Percentiles rank a stretch among this genome's conserved stretches.
Evolutionary conservation across 2,888 invertebrate species (phyloP).

Genomic region (Aphodius sticticus): DNA sequence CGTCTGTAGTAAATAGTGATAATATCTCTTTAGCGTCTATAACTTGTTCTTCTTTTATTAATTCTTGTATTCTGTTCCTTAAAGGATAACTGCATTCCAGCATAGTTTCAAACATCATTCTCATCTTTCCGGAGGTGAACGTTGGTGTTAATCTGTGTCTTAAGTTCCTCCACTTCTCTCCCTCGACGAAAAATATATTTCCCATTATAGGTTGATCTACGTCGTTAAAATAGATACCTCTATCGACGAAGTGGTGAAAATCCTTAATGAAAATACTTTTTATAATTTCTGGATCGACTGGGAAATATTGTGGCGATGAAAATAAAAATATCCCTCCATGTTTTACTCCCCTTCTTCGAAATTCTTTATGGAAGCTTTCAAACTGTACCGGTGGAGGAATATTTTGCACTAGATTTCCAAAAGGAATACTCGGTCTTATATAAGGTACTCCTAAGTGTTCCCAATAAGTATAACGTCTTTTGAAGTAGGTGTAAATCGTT

Average conservation of each 20-base stretch:
- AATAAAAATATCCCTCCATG: constrained; percentile 37
- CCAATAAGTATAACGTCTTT: constrained; percentile 30
- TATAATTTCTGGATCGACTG: constrained; percentile 55
- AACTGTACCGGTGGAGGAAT: constrained; percentile 27
- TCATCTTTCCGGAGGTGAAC: constrained; percentile 63
- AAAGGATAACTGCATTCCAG: constrained; percentile 52
- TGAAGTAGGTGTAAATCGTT: constrained; percentile 27
- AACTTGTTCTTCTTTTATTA: constrained; percentile 20
- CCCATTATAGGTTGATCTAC: constrained; percentile 56
- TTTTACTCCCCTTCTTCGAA: constrained; percentile 29
- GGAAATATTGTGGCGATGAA: constrained; percentile 31
- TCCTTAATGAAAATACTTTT: constrained; percentile 59
- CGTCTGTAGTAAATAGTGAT: constrained; percentile 56
- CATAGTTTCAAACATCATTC: constrained; percentile 60
- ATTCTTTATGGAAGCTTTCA: constrained; percentile 30
- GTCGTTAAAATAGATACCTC: constrained; percentile 57
- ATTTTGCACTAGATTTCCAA: constrained; percentile 28
- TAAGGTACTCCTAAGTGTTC: constrained; percentile 14
- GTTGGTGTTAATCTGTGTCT: constrained; percentile 62
- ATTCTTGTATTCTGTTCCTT: constrained; percentile 42
- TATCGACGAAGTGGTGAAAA: constrained; percentile 59
- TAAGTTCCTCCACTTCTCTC: constrained; percentile 62
- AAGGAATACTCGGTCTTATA: constrained; percentile 29
- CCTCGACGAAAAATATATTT: constrained; percentile 56
- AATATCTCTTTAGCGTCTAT: constrained; percentile 46